Base-by-base conservation (phyloP, 2,797 vertebrate genomes). In the Pygocentrus nattereri region DNA sequence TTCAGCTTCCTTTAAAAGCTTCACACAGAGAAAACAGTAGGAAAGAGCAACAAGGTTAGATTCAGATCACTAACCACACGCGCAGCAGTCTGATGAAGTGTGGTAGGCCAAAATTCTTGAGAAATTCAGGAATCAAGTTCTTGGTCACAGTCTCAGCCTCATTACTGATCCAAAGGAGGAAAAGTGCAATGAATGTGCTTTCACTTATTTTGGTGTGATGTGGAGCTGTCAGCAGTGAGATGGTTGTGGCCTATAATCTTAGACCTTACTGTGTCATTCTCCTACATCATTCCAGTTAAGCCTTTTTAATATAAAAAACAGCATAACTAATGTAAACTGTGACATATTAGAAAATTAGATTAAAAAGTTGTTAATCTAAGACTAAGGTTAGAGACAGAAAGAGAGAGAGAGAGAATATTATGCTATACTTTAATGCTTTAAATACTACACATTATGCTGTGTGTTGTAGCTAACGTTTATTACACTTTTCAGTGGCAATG, bases 161-260 rank as follows among this genome's bases (percentile, higher is more conserved):
- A 16, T 68, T 68, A 47, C 34, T 68, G 38, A 68, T n/a, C 38
- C 12, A 47, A 11, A 13, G 15, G 41, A 23, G 23, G 15, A 47
- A 25, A 25, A 69, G 67, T 41, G n/a, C 41, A 44, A 23, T 23
- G 38, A 16, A 16, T 69, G 58, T 78, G 44, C 64, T 78, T 78
- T 69, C 62, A 78, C 50, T 70, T 38, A 70, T 16, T 59, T 70
- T 78, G 23, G 34, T 76, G 56, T 19, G 54, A n/a, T 21, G 13
- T 30, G 41, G n/a, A 73, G 25, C 34, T 80, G 78, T 76, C 72
- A 74, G 27, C 69, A 64, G 30, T 31, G 23, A 80, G 38, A 31
- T 68, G 70, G 76, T 77, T 81, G 72, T 77, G 50, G 62, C 59
- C 64, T 52, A 81, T 44, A 67, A 77, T 65, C 73, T 84, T 13